Evolutionary conservation across 2,888 invertebrate genomes (phyloP).

Genomic region (Meghimatium bilineatum): DNA sequence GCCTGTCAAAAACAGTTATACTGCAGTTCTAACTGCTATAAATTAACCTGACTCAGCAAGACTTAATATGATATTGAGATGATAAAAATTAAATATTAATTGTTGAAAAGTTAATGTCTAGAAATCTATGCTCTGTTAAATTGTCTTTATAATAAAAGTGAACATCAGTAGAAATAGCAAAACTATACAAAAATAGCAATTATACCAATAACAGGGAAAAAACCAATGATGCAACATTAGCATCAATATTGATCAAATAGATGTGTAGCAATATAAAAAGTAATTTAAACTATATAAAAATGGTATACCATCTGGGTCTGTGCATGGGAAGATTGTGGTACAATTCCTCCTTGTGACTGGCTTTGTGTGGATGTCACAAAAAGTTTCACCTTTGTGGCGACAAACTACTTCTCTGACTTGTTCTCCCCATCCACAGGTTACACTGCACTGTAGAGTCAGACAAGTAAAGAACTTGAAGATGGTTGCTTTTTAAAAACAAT

Average conservation of each 20-base stretch:
- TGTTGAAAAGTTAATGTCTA: too few relatives aligned
- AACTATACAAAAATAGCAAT: not conserved
- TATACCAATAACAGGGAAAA: not conserved
- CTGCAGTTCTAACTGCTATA: too few relatives aligned
- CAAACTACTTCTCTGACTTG: conserved; percentile 62
- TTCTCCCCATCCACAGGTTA: conserved; percentile 65
- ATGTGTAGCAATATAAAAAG: not conserved
- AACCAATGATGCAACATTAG: not conserved
- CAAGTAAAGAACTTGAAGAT: not conserved
- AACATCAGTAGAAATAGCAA: not conserved
- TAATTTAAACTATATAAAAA: not conserved
- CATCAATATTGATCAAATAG: not conserved
- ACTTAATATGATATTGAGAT: too few relatives aligned
- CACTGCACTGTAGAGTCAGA: conserved; percentile 56
- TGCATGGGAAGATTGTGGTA: conserved; percentile 79
- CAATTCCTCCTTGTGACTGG: conserved; percentile 78
- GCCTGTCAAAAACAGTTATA: too few relatives aligned
- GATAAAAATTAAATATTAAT: too few relatives aligned
- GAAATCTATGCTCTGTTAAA: too few relatives aligned
- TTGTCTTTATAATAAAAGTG: not conserved
- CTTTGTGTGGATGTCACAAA: conserved; percentile 60
- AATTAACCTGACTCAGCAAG: too few relatives aligned
- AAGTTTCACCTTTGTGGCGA: conserved; percentile 65
- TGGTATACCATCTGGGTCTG: conserved; percentile 83
- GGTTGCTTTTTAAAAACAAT: not conserved